Evolutionary conservation across 2,888 invertebrate species (phyloP).

Genomic region (Drosophila maculinotata): DNA sequence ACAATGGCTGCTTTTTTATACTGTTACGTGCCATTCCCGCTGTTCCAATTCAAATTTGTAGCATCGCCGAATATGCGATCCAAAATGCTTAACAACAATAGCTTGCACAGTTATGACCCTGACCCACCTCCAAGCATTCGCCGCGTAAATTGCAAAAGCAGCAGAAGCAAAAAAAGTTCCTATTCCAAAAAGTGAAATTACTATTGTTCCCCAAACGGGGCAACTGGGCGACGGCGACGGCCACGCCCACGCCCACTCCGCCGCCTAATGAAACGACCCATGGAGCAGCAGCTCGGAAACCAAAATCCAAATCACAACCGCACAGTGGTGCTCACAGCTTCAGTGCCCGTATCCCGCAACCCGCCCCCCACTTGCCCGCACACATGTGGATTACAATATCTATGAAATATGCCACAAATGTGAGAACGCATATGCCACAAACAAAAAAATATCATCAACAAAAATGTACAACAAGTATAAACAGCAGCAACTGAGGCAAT

Average conservation of each 20-base stretch:
- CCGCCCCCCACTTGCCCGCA: neutral
- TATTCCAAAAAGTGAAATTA: constrained; percentile 52
- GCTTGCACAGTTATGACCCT: constrained; percentile 39
- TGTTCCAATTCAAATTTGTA: neutral
- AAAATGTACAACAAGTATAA: constrained; percentile 10
- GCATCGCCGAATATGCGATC: neutral
- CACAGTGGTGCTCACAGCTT: constrained; percentile 7
- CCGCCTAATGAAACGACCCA: constrained; percentile 49
- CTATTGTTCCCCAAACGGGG: constrained; percentile 52
- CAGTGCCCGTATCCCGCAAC: too few species aligned
- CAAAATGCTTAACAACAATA: constrained; percentile 2
- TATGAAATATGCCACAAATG: constrained; percentile 74
- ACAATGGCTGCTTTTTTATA: too few species aligned
- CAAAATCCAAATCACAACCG: constrained; percentile 48
- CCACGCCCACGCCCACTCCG: constrained; percentile 25
- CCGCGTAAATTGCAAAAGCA: constrained; percentile 33
- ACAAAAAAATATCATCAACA: constrained; percentile 12
- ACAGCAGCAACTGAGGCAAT: constrained; percentile 16
- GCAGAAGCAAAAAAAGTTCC: neutral
- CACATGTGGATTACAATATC: constrained; percentile 62
- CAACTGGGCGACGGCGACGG: neutral
- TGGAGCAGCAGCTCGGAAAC: constrained; percentile 25
- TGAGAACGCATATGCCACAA: constrained; percentile 33
- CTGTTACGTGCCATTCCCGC: constrained; percentile 8
- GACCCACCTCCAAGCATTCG: constrained; percentile 22